These are phyloP conservation scores for Hydractinia symbiolongicarpus DNA, from an alignment of 30 jellyfish, hydroid and myxozoan genomes.

Conservation along the genomic window DNA sequence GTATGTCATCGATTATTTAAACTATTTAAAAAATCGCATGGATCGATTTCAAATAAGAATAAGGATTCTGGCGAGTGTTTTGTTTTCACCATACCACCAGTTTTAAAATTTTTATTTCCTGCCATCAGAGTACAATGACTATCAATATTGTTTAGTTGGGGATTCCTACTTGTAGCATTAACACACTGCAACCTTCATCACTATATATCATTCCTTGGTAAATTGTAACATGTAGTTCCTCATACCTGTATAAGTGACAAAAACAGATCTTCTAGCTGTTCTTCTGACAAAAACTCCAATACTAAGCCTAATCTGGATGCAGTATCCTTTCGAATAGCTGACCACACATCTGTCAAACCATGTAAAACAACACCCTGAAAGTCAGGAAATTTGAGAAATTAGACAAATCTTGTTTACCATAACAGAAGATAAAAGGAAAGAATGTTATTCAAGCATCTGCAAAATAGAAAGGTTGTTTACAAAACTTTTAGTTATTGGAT, in stretches of 20 bases:
- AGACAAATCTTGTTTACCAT: not conserved
- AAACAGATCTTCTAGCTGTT: slow-evolving; percentile 43
- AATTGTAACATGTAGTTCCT: not conserved
- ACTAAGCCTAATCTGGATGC: slow-evolving; percentile 37
- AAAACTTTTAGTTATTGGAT: not conserved
- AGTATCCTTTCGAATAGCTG: slow-evolving; percentile 72
- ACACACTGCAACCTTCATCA: too few species aligned
- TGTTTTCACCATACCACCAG: too few species aligned
- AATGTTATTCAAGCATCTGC: not conserved
- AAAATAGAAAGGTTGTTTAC: not conserved
- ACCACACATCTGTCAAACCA: slow-evolving; percentile 91
- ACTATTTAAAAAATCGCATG: too few species aligned
- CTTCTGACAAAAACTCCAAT: slow-evolving; percentile 31
- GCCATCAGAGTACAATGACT: too few species aligned
- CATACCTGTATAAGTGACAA: slow-evolving; percentile 41
- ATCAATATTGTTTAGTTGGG: too few species aligned
- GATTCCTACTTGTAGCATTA: not conserved
- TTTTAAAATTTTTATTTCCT: too few species aligned
- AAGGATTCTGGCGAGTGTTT: too few species aligned
- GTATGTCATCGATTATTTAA: too few species aligned
- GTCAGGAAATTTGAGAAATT: not conserved
- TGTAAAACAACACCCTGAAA: slow-evolving; percentile 32
- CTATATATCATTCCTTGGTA: too few species aligned
- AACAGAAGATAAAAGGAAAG: not conserved
- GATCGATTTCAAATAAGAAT: too few species aligned